phyloP scores from a whole-genome alignment of 2,888 invertebrate genomes.

The Ganaspis brasiliensis region DNA sequence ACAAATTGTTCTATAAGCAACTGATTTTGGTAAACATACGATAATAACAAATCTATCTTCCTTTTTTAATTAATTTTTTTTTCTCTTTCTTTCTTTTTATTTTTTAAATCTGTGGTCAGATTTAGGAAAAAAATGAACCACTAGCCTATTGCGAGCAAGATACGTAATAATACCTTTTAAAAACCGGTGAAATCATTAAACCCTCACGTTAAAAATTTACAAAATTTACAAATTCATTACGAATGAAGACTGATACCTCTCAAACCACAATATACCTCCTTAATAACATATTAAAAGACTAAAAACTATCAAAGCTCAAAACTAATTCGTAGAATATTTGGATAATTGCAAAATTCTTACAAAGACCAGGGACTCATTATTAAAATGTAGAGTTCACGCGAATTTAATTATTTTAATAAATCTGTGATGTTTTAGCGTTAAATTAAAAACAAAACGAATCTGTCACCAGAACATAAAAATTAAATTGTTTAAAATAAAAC shows the following conservation, averaged over 20 bases:
- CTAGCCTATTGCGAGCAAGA: constrained; percentile 27
- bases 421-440: not conserved
- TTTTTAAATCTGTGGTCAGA: constrained; percentile 14
- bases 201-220: constrained; percentile 32
- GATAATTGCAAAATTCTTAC: constrained; percentile 30
- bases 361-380: not conserved
- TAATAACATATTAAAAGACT: constrained; percentile 43
- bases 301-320: constrained; percentile 37
- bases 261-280: constrained; percentile 61
- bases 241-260: constrained; percentile 59
- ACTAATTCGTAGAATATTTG: constrained; percentile 27
- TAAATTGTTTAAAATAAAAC: not conserved
- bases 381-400: constrained; percentile 5
- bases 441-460: not conserved
- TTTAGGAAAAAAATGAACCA: constrained; percentile 37
- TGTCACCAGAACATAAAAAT: no score
- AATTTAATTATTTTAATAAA: constrained; percentile 3
- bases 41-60: constrained; percentile 40
- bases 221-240: constrained; percentile 9
- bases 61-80: not conserved
- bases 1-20: constrained; percentile 50
- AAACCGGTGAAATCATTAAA: constrained; percentile 21
- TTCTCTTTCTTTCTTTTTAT: constrained; percentile 3
- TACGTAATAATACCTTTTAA: constrained; percentile 29
- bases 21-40: constrained; percentile 73